Base-by-base conservation (phyloP, 2,113 vertebrate species). In the Rhinopomastus cyanomelas region DNA sequence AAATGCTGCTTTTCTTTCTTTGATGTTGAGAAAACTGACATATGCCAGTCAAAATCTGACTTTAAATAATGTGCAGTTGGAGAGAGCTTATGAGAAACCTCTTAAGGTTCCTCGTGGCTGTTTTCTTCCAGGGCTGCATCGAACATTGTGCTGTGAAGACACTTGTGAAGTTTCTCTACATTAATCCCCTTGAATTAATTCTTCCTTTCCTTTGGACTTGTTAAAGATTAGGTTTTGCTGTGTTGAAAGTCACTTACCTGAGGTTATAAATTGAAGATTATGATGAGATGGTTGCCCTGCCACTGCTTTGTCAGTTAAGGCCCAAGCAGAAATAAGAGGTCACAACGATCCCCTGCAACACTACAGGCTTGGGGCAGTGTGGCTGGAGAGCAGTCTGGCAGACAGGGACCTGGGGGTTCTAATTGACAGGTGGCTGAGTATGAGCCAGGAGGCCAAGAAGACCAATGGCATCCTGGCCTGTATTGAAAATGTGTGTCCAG, bases 101-200 rank as follows among this genome's bases (percentile, higher is more conserved):
- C 8, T 9, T 83, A 25, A 20, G 6, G 2, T 14, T 71, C 34
- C 85, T 81, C 16, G 6, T 23, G 49, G 17, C 26, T n/a, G 3
- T 59, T 89, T 72, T 75, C 44, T 93, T 68, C 81, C 46, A 56
- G 42, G 72, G 26, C 20, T 81, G 23, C 61, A 11, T 81, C 84
- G 51, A 82, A 32, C 8, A 55, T 87, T 12, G 1, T 73, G 51
- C 66, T 61, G 59, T 66, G 37, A 66, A 81, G 85, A 53, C 26
- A 68, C 19, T 81, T 88, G 66, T 78, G 68, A 57, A 81, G 66
- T 34, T 78, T 84, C 78, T 78, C 36, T 79, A 60, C 74, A 6
- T 66, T 79, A 86, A 36, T 25, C 15, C 56, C 75, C 56, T 8
- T 73, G 46, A 87, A 94, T 88, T 88, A 86, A 78, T 94, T 61